Base-by-base conservation (phyloP, 2,797 vertebrate genomes). In the Naso thynnoides region DNA sequence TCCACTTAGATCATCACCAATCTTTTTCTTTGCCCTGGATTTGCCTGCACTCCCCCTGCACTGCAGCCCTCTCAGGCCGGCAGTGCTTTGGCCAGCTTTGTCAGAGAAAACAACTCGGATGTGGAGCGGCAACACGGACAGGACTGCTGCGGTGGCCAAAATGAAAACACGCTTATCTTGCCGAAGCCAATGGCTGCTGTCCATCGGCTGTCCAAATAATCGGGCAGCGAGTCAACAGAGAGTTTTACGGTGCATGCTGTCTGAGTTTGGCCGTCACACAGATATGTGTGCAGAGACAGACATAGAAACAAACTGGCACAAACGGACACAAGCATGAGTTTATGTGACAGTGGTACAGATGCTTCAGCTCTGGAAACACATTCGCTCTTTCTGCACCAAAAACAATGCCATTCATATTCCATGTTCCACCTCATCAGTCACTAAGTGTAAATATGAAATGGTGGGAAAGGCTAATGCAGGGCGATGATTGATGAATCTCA, bases 21-120 rank as follows among this genome's bases (percentile, higher is more conserved):
- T 88, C 74, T 65, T 61, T 81, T 44, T 71, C 59, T 84, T 63
- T 72, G 63, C 48, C 50, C 58, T 16, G 18, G 52, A n/a, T 61
- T 66, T 3, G 26, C 58, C 50, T 47, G 41, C 63, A 8, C 29
- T 57, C 44, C 44, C 68, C 8, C 63, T 54, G 66, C 70, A 73
- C 73, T 81, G 83, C 88, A 78, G 81, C 79, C 27, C 78, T 74
- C 75, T 63, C 79, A 16, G 76, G 50, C 79, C 26, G 7, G 44
- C 77, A 47, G 53, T 18, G 72, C 82, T 89, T 86, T 78, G 78
- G 67, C 60, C 78, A 85, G 90, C 86, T 93, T 92, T 91, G 86
- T 83, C 83, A 81, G 87, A 91, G 76, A 88, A 88, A 91, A 93
- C 63, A 84, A 82, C 47, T 16, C 38, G 31, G 62, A 83, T 87